Evolutionary conservation across 2,888 invertebrate species (phyloP), one percentile per base, ranked within the genome.

Genomic region (Catocala nupta): DNA sequence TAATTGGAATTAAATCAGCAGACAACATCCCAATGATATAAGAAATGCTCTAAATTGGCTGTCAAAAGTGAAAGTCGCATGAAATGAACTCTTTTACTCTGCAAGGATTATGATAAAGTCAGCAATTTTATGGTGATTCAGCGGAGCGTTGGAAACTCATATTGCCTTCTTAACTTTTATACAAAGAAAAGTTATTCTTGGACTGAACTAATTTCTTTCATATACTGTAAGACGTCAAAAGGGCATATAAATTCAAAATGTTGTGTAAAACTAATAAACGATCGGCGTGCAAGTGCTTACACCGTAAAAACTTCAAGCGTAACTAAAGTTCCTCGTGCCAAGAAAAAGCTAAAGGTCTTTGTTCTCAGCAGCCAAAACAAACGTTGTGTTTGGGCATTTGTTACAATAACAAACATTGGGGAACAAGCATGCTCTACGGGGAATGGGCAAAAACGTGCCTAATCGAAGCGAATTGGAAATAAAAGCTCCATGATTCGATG

Each of bases 351-450:
- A 82, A 88, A 86, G 82, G 83, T 88, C 91, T 91, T 93, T 93
- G 92, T 93, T 92, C 90, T 88, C 79, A 73, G 81, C 83, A 91
- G 92, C 89, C 93, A 92, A 93, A 93, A 93, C 92, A 92, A 88
- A 88, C 86, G 83, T 75, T 75, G 77, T 89, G 91, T 91, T 91
- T 90, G 87, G 87, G 86, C 85, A 84, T 88, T 90, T 84, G 87
- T 84, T 90, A 87, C 87, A 89, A 92, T 91, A 92, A 91, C 90
- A 92, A 91, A 89, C 88, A 87, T 80, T 79, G 81, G 82, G 82
- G 81, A 75, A 80, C 71, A 74, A 81, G 77, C 74, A 70, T 64
- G 81, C 78, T 80, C 78, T 74, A 77, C 71, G 68, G 68, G 73
- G 80, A 78, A 80, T 77, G 79, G 75, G 84, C 81, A 82, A 82